Percentiles rank a stretch among this genome's conserved stretches.
phyloP scores from a whole-genome alignment of 2,113 vertebrate genomes.

The Nothobranchius kuhntae region DNA sequence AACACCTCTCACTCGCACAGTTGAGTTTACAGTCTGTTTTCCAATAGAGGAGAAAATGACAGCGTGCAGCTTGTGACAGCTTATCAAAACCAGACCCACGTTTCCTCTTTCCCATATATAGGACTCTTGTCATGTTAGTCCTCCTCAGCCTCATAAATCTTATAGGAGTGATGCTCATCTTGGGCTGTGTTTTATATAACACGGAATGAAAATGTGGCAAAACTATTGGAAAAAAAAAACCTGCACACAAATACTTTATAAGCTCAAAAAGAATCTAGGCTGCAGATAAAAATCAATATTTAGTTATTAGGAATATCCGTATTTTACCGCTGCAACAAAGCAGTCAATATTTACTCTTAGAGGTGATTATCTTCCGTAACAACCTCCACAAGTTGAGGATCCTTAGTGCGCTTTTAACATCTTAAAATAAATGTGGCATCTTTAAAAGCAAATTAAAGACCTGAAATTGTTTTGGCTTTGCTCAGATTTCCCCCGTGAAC shows the following conservation, averaged over 20 bases:
- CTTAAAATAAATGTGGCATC: slow-evolving; percentile 33
- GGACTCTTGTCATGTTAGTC: slow-evolving; percentile 36
- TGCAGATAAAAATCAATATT: slow-evolving; percentile 54
- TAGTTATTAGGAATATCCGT: slow-evolving; percentile 36
- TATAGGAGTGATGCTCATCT: slow-evolving; percentile 24
- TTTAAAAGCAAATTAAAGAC: slow-evolving; percentile 58
- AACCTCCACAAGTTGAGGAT: slow-evolving; percentile 25
- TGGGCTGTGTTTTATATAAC: slow-evolving; percentile 10
- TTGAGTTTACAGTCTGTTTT: slow-evolving; percentile 58
- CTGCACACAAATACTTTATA: slow-evolving; percentile 12
- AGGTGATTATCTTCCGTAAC: slow-evolving; percentile 31
- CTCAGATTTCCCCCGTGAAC: slow-evolving; percentile 39
- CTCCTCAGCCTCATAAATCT: slow-evolving; percentile 17
- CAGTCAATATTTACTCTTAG: slow-evolving; percentile 38
- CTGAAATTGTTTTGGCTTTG: slow-evolving; percentile 50
- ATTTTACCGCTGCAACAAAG: slow-evolving; percentile 33
- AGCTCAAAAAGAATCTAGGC: slow-evolving; percentile 31
- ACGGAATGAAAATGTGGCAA: slow-evolving; percentile 22
- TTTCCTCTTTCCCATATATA: slow-evolving; percentile 46
- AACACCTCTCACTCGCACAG: slow-evolving; percentile 52
- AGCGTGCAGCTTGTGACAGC: slow-evolving; percentile 41
- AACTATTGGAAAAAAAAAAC: slow-evolving; percentile 1
- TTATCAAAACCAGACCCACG: slow-evolving; percentile 51
- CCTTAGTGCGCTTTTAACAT: slow-evolving; percentile 19
- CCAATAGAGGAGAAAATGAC: slow-evolving; percentile 38